Evolutionary conservation across 37 sponge, comb jelly and placozoan species (phyloP).

Genomic region (Bolinopsis microptera): DNA sequence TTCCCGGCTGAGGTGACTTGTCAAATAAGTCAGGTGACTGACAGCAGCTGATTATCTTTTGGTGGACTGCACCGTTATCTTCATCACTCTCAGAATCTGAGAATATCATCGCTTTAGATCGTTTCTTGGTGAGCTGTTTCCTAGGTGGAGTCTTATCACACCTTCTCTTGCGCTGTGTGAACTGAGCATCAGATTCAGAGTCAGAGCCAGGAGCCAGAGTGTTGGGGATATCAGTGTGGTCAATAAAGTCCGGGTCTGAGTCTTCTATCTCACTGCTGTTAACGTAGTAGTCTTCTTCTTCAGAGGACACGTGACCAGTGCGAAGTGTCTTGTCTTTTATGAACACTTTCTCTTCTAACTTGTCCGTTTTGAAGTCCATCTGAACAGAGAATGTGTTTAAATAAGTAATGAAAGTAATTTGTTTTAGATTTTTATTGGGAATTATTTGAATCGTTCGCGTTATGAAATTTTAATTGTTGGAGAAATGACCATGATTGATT

Average conservation of each 20-base stretch:
- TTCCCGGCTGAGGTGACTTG: background rate
- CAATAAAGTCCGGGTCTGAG: conserved; percentile 5
- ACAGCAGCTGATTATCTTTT: background rate
- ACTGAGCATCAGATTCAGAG: background rate
- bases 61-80: background rate
- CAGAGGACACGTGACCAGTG: background rate
- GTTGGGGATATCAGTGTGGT: background rate
- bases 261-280: conserved; percentile 16
- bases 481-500: too few species aligned
- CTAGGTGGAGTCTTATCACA: background rate
- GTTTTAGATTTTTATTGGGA: too few species aligned
- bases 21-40: conserved; percentile 28
- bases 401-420: background rate
- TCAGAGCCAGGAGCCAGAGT: background rate
- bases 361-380: conserved; percentile 1
- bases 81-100: background rate
- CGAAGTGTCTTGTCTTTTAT: background rate
- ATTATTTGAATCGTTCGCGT: too few species aligned
- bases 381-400: background rate
- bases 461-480: too few species aligned
- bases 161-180: background rate
- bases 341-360: conserved; percentile 25
- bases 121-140: background rate
- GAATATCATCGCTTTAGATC: background rate
- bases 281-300: background rate